A percentile compares a stretch with the other conserved stretches of the same genome.
Conservation (phyloP, 2,113 vertebrate genomes). For the Danio rerio region GRCz12tu NC_133199.1:33639501-33640000, state of each 20-base stretch:
- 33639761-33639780: constrained; percentile 19
- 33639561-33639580: constrained; percentile 28
- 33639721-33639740: constrained; percentile 27
- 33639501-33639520: constrained; percentile 9
- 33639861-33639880: constrained; percentile 69
- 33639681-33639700: constrained; percentile 21
- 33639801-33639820: constrained; percentile 8
- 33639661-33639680: constrained; percentile 43
- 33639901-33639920: constrained; percentile 68
- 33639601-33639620: constrained; percentile 3
- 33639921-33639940: constrained; percentile 54
- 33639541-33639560: constrained; percentile 38
- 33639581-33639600: constrained; percentile 29
- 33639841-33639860: constrained; percentile 69
- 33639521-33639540: constrained; percentile 29
- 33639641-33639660: constrained; percentile 49
- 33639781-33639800: constrained; percentile 29
- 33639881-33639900: constrained; percentile 61
- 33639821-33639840: constrained; percentile 70
- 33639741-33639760: constrained; percentile 6
- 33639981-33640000: constrained; percentile 31
- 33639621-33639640: constrained; percentile 39
- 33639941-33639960: constrained; percentile 52
- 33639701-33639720: constrained; percentile 12
- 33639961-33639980: background rate